Conservation (phyloP, 2,113 vertebrate species). For the Falcunculus frontatus region DNA sequence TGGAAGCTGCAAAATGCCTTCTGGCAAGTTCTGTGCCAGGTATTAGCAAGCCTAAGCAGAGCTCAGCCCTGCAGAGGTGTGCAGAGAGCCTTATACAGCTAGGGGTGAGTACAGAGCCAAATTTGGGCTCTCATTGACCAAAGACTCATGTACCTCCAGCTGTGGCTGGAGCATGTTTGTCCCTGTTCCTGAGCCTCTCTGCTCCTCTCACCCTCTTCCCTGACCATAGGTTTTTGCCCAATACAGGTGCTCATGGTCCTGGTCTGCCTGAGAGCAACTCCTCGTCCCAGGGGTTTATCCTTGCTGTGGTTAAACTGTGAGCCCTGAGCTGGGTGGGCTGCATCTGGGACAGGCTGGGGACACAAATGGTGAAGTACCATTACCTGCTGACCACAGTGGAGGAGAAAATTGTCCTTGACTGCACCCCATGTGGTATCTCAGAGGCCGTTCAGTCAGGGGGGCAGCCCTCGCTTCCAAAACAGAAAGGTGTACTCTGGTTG, state of each 20-base stretch:
- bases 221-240: neutral
- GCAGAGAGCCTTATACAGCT: neutral
- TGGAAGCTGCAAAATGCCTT: neutral
- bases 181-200: neutral
- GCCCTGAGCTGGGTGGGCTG: neutral
- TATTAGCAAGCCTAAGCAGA: neutral
- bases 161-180: neutral
- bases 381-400: neutral
- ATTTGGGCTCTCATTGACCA: neutral
- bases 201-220: neutral
- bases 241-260: accelerated
- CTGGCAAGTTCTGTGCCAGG: neutral
- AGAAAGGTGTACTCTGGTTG: neutral
- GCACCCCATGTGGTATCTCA: neutral
- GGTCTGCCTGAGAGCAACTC: neutral
- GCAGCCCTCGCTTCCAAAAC: neutral
- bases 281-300: neutral
- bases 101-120: neutral
- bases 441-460: neutral
- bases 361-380: accelerated
- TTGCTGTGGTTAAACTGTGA: neutral
- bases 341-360: accelerated
- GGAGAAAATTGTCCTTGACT: neutral
- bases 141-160: neutral
- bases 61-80: neutral